Evolutionary conservation across 2,113 vertebrate species (phyloP).

Genomic region (Crotalus viridis): DNA sequence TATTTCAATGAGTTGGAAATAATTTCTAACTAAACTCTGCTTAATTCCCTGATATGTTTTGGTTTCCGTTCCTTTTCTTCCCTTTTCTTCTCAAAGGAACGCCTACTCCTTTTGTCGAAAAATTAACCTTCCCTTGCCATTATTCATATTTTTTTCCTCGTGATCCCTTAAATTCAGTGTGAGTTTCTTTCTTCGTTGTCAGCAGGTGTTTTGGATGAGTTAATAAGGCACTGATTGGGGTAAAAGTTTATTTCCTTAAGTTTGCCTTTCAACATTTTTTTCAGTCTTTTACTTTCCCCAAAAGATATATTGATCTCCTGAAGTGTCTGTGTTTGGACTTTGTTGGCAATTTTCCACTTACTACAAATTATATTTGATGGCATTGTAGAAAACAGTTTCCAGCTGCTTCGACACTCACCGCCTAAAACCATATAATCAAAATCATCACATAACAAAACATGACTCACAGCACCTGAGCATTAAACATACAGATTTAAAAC

Average conservation of each 20-base stretch:
- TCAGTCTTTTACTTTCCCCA: not conserved
- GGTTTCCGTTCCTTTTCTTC: not conserved
- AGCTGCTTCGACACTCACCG: not conserved
- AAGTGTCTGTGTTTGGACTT: not conserved
- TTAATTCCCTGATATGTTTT: not conserved
- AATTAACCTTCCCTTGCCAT: not conserved
- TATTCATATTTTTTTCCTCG: not conserved
- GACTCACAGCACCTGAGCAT: not conserved
- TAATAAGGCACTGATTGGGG: not conserved
- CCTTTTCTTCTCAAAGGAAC: not conserved
- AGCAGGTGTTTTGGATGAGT: not conserved
- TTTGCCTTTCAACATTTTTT: not conserved
- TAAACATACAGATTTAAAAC: not conserved
- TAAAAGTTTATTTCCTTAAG: not conserved
- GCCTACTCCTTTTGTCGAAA: not conserved
- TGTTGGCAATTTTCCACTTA: not conserved
- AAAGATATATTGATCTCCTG: not conserved
- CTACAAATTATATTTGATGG: not conserved
- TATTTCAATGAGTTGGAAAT: not conserved
- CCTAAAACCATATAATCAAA: not conserved
- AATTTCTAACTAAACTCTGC: not conserved
- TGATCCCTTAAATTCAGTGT: not conserved
- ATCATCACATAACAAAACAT: too few relatives aligned
- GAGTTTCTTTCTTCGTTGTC: not conserved
- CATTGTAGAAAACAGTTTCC: not conserved